These are phyloP conservation scores for Columba guinea DNA, from an alignment of 2,797 vertebrate species.

Conservation along the genomic window DNA sequence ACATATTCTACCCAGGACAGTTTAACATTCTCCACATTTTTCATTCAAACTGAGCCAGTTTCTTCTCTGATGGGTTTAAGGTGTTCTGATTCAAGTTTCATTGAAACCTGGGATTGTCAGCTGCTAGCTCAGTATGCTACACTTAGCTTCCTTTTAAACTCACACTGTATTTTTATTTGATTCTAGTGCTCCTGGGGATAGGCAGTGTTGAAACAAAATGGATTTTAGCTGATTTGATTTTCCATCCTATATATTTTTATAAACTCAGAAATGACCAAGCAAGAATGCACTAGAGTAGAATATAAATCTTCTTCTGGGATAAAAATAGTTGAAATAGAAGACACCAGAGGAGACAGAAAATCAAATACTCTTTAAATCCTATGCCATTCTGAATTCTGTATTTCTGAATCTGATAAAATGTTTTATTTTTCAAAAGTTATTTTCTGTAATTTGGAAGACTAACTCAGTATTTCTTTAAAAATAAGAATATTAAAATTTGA, in stretches of 20 bases:
- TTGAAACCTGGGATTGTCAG: background rate
- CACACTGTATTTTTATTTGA: constrained; percentile 57
- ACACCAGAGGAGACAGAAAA: background rate
- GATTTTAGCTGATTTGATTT: constrained; percentile 71
- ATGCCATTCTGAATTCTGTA: constrained; percentile 29
- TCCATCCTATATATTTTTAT: constrained; percentile 67
- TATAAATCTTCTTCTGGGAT: constrained; percentile 52
- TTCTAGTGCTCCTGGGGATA: constrained; percentile 48
- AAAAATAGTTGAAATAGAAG: constrained; percentile 63
- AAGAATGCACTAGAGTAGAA: constrained; percentile 45
- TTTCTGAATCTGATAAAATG: constrained; percentile 43
- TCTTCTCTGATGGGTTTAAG: background rate
- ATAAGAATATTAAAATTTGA: background rate
- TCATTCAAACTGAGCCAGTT: background rate
- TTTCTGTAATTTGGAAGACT: constrained; percentile 15
- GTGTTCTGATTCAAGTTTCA: background rate
- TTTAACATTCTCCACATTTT: background rate
- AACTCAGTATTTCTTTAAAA: constrained; percentile 10
- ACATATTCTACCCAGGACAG: background rate
- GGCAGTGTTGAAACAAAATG: constrained; percentile 61
- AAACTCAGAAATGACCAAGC: constrained; percentile 55
- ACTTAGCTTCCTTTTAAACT: constrained; percentile 59
- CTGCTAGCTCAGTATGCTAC: constrained; percentile 16
- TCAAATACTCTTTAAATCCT: constrained; percentile 9
- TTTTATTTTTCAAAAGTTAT: constrained; percentile 20